phyloP scores from a whole-genome alignment of 2,888 invertebrate species.

The Chesias legatella region DNA sequence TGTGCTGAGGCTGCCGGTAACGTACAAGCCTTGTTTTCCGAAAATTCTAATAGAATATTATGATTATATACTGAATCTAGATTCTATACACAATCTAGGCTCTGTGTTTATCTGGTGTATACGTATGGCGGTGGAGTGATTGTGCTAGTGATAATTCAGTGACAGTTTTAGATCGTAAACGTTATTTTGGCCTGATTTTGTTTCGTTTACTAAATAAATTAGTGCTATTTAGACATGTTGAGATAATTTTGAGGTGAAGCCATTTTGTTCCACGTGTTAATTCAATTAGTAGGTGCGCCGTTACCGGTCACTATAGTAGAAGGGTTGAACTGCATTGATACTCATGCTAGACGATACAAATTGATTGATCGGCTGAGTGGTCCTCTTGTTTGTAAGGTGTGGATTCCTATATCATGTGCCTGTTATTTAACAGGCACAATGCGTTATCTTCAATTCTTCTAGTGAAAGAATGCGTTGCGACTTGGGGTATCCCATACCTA shows the following conservation, averaged over 20 bases:
- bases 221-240: conserved; percentile 24
- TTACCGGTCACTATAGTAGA: conserved; percentile 36
- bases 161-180: conserved; percentile 20
- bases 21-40: conserved; percentile 39
- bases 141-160: conserved; percentile 14
- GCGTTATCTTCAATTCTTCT: too few species aligned
- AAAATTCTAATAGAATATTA: conserved; percentile 13
- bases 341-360: background rate
- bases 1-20: conserved; percentile 53
- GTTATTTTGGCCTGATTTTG: conserved; percentile 42
- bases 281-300: conserved; percentile 45
- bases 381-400: too few species aligned
- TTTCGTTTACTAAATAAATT: conserved; percentile 31
- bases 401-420: too few species aligned
- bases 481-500: too few species aligned
- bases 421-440: too few species aligned
- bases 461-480: too few species aligned
- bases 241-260: conserved; percentile 28
- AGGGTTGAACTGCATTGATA: conserved; percentile 22
- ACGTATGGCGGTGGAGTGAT: conserved; percentile 13
- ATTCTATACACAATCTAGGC: background rate
- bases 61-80: background rate
- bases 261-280: conserved; percentile 37
- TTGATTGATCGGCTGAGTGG: background rate
- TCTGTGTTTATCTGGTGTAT: background rate